A percentile compares a stretch with the other conserved stretches of the same genome.
Conservation (phyloP, 2,113 vertebrate species). For the Triplophysa dalaica region DNA sequence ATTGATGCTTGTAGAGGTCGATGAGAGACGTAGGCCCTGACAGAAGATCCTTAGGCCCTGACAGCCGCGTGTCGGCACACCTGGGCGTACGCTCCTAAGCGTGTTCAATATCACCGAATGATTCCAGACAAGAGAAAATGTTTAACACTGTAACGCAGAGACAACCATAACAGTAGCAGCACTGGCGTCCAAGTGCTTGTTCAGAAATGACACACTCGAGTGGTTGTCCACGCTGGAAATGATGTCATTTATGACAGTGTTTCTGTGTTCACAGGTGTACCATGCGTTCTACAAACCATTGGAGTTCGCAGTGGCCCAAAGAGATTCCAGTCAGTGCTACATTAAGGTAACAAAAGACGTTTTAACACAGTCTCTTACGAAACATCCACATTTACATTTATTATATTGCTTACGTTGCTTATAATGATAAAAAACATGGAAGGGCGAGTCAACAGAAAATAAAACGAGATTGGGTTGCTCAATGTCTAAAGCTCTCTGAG, state of each 20-base stretch:
- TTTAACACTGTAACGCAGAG: constrained; percentile 17
- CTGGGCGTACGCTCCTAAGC: constrained; percentile 34
- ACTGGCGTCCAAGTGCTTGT: constrained; percentile 5
- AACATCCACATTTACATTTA: neutral
- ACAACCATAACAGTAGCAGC: constrained; percentile 12
- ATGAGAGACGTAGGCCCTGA: no score
- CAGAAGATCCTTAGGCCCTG: no score
- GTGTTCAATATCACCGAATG: neutral
- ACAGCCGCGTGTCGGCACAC: constrained; percentile 73
- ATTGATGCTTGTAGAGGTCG: constrained; percentile 72
- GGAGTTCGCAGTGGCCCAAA: constrained; percentile 87
- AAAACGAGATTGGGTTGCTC: no score
- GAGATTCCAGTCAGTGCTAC: constrained; percentile 87
- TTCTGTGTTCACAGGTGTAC: constrained; percentile 77
- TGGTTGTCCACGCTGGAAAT: neutral
- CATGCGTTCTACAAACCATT: constrained; percentile 94
- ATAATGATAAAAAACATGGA: no score
- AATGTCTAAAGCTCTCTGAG: no score
- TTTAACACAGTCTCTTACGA: neutral
- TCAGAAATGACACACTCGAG: constrained; percentile 7
- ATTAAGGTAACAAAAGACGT: constrained; percentile 80
- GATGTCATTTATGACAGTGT: neutral
- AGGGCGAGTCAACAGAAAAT: no score
- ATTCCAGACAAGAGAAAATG: constrained; percentile 32
- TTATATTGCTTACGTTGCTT: neutral